A percentile compares a stretch with the other conserved stretches of the same genome.
phyloP scores from a whole-genome alignment of 2,797 vertebrate species.

The Chelidonichthys spinosus region DNA sequence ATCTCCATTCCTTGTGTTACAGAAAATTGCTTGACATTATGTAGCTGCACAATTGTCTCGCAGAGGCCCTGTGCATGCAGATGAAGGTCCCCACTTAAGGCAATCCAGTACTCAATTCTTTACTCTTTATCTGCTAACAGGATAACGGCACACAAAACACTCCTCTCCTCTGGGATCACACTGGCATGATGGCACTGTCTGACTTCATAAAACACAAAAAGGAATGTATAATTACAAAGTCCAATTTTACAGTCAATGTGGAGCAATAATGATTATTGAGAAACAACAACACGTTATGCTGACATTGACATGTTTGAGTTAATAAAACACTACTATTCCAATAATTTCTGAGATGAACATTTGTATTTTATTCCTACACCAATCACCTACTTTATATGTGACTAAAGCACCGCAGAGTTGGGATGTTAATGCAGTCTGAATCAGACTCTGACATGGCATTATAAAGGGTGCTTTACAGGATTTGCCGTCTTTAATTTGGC shows the following conservation, averaged over 20 bases:
- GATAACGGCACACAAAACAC: constrained; percentile 67
- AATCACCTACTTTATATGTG: constrained; percentile 19
- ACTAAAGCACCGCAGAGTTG: constrained; percentile 20
- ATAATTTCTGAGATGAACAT: constrained; percentile 30
- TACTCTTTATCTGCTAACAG: constrained; percentile 80
- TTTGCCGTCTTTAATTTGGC: constrained; percentile 38
- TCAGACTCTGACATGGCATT: constrained; percentile 11
- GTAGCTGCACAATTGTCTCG: constrained; percentile 64
- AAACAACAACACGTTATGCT: constrained; percentile 40
- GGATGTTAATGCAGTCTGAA: constrained; percentile 39
- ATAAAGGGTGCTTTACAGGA: constrained; percentile 2
- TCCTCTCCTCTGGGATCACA: constrained; percentile 55
- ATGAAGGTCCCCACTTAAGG: constrained; percentile 75
- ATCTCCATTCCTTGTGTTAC: constrained; percentile 67
- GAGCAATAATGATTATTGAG: constrained; percentile 44
- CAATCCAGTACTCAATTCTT: constrained; percentile 78
- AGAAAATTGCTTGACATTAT: constrained; percentile 81
- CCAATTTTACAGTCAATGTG: constrained; percentile 35
- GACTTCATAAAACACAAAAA: constrained; percentile 35
- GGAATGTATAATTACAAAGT: constrained; percentile 35
- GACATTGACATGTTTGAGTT: constrained; percentile 45
- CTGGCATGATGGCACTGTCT: constrained; percentile 63
- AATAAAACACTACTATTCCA: constrained; percentile 51
- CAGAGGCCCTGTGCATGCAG: constrained; percentile 73
- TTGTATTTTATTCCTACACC: background rate